Evolutionary conservation across 2,113 vertebrate species (phyloP).

Genomic region (Cavia aperea): DNA sequence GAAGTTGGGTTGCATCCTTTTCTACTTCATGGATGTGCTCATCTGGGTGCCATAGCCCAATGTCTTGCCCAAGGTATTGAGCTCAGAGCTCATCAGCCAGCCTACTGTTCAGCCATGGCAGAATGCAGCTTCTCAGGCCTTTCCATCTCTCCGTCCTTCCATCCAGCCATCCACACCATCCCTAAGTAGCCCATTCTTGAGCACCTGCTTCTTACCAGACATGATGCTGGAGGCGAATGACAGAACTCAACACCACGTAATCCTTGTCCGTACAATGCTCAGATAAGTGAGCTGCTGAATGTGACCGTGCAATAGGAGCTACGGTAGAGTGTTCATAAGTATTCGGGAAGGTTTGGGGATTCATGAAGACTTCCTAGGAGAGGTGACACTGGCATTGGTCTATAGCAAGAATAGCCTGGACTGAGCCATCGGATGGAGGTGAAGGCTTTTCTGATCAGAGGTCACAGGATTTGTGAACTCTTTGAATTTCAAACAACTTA

Average conservation of each 20-base stretch:
- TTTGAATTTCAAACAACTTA: neutral
- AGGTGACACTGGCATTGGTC: neutral
- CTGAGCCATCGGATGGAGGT: too few species aligned
- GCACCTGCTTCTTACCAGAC: accelerated
- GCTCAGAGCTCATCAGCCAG: too few species aligned
- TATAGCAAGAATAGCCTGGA: neutral
- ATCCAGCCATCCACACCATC: neutral
- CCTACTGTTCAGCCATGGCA: neutral
- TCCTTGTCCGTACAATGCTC: neutral
- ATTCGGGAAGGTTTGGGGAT: neutral
- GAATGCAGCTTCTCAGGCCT: neutral
- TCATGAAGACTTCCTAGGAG: neutral
- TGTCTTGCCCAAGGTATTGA: neutral
- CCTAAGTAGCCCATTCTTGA: accelerated
- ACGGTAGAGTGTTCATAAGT: accelerated
- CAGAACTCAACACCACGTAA: neutral
- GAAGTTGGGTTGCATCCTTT: neutral
- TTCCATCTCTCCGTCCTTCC: neutral
- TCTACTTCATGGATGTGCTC: neutral
- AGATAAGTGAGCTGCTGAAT: neutral
- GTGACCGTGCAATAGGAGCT: neutral
- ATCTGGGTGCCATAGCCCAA: neutral
- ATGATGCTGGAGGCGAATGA: too few species aligned
- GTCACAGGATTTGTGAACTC: too few species aligned
- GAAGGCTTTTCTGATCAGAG: neutral